These are phyloP conservation scores for Pammene fasciana DNA, from an alignment of 2,888 invertebrate genomes.

Conservation along the genomic window DNA sequence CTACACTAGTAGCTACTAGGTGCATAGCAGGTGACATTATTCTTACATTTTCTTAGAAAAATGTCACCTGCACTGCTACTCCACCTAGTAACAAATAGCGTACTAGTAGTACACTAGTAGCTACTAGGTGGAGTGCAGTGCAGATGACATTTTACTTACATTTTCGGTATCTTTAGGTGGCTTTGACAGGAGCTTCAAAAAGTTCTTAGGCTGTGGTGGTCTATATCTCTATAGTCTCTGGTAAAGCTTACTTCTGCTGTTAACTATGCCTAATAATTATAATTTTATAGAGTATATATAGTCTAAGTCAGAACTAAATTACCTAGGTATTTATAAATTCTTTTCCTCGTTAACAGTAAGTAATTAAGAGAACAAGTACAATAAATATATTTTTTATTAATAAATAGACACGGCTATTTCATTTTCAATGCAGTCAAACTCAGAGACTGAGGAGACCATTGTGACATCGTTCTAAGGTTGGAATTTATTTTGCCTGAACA, in stretches of 20 bases:
- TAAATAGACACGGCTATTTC: neutral
- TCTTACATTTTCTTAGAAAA: no score
- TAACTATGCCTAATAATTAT: neutral
- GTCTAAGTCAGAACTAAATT: slow-evolving; percentile 1
- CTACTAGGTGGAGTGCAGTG: no score
- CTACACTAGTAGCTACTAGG: no score
- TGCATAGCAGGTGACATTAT: no score
- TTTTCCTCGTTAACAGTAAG: slow-evolving; percentile 7
- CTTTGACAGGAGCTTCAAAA: no score
- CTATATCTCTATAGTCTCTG: no score
- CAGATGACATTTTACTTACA: no score
- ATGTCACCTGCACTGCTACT: no score
- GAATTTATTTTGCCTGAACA: neutral
- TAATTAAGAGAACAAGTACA: neutral
- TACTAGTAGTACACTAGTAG: no score
- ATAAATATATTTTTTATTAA: slow-evolving; percentile 12
- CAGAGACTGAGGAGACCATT: neutral
- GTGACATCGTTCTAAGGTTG: neutral
- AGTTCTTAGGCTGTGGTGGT: no score
- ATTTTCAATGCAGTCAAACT: neutral
- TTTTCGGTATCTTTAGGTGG: no score
- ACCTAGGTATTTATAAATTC: slow-evolving; percentile 13
- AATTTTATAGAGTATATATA: neutral
- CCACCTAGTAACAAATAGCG: no score
- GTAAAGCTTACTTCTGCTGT: neutral